phyloP scores from a whole-genome alignment of 2,888 invertebrate species.

The Drosophila pegasa region DNA sequence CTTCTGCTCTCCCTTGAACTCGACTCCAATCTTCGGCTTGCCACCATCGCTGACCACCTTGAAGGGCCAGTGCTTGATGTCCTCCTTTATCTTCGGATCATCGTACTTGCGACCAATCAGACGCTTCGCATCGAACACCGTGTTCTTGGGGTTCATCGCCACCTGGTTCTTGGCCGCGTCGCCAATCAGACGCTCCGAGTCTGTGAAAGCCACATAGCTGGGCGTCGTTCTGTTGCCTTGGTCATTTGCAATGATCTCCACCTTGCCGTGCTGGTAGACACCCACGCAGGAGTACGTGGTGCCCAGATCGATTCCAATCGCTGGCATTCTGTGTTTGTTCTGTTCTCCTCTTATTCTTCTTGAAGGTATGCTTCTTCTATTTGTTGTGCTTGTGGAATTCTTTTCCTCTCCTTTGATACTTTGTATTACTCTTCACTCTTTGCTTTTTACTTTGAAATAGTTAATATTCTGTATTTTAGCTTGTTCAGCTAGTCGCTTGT shows the following conservation, averaged over 20 bases:
- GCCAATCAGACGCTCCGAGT: constrained; percentile 89
- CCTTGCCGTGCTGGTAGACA: constrained; percentile 92
- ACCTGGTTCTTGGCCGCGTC: constrained; percentile 94
- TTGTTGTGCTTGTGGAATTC: background rate
- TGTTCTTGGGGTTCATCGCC: constrained; percentile 95
- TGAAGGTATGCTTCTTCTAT: background rate
- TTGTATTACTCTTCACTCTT: constrained; percentile 1
- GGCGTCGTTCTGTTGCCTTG: constrained; percentile 87
- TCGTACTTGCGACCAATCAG: constrained; percentile 96
- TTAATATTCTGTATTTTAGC: constrained; percentile 26
- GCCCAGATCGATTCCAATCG: constrained; percentile 86
- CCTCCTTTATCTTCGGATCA: constrained; percentile 94
- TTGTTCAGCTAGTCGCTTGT: constrained; percentile 56
- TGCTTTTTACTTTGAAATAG: constrained; percentile 3
- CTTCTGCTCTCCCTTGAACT: constrained; percentile 95
- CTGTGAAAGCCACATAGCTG: constrained; percentile 90
- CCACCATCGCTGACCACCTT: constrained; percentile 92
- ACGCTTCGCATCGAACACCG: constrained; percentile 97
- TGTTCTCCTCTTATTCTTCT: constrained; percentile 69
- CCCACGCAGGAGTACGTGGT: constrained; percentile 91
- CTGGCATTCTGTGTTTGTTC: constrained; percentile 85
- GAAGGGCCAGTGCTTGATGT: constrained; percentile 98
- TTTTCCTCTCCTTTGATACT: constrained; percentile 1
- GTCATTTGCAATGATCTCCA: constrained; percentile 93
- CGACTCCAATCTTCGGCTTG: constrained; percentile 92